phyloP scores from a whole-genome alignment of 2,797 vertebrate genomes.

The Oryzias dopingdopingensis region DNA sequence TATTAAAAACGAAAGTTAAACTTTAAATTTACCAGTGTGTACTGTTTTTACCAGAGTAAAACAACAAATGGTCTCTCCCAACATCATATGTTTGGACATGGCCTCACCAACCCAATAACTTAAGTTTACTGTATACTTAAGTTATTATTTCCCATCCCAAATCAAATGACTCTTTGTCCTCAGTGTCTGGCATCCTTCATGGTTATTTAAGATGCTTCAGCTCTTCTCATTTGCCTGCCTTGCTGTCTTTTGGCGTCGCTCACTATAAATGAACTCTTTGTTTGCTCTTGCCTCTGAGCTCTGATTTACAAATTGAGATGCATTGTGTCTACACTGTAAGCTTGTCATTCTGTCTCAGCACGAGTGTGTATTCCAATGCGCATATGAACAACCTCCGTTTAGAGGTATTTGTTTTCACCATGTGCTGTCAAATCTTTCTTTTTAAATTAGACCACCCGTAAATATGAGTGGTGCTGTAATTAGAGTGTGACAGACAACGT shows the following conservation, averaged over 20 bases:
- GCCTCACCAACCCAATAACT: background rate
- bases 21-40: too few species aligned
- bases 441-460: constrained; percentile 32
- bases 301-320: constrained; percentile 78
- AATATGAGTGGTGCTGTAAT: constrained; percentile 6
- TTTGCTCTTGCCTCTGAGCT: constrained; percentile 70
- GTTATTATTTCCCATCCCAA: constrained; percentile 73
- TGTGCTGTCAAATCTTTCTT: constrained; percentile 44
- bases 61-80: background rate
- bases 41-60: too few species aligned
- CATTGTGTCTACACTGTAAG: constrained; percentile 58
- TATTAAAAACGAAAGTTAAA: too few species aligned
- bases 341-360: constrained; percentile 51
- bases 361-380: constrained; percentile 26
- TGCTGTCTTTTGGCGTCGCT: constrained; percentile 71
- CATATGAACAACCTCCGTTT: constrained; percentile 36
- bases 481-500: background rate
- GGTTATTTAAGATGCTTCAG: constrained; percentile 76
- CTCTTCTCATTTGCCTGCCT: constrained; percentile 64
- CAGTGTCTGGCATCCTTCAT: constrained; percentile 54
- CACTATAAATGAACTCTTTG: constrained; percentile 78
- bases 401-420: constrained; percentile 41
- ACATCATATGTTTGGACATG: background rate
- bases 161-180: constrained; percentile 74
- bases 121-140: constrained; percentile 54